Evolutionary conservation across 2,888 invertebrate genomes (phyloP), one percentile per base, ranked within the genome.

Genomic region (Tortricodes alternella): DNA sequence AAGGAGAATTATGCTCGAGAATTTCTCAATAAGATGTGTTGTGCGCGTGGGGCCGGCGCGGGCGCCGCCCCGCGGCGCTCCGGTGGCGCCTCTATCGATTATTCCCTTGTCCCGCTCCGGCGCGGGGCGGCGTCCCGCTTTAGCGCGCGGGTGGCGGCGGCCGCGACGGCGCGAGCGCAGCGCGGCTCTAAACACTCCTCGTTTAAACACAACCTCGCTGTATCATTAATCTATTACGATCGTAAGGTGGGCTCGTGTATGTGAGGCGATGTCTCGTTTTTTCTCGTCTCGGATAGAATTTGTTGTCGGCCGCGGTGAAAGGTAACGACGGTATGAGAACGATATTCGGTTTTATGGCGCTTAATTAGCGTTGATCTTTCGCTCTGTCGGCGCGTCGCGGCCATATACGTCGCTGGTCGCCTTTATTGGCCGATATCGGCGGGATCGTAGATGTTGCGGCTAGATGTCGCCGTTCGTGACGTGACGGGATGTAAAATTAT

Each of bases 191-290:
- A 44, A 29, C 29, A 29, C 18, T 29, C 15, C 41, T 41, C 58
- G 53, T 81, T 84, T 80, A 82, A 82, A 83, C 74, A 78, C 84
- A 81, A 80, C 78, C 78, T 80, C 73, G 74, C 79, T 78, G 79
- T 87, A 88, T 88, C 89, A 89, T 89, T 89, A 88, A 89, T 89
- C 88, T 89, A 89, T 89, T 89, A 88, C 82, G 70, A 65, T n/a
- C n/a, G n/a, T n/a, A n/a, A n/a, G n/a, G n/a, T n/a, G n/a, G n/a
- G 78, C 80, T 80, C 76, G 78, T 76, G 80, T 74, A 78, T 77
- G 76, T 78, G 78, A 73, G 74, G 74, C 77, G 67, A n/a, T n/a
- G n/a, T n/a, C n/a, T n/a, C 74, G 76, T 71, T 70, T 79, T 83
- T 84, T 81, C 82, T 76, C 63, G 57, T 66, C 66, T 68, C n/a